Base-by-base conservation (phyloP, 2,888 invertebrate species). In the Carterocephalus palaemon region DNA sequence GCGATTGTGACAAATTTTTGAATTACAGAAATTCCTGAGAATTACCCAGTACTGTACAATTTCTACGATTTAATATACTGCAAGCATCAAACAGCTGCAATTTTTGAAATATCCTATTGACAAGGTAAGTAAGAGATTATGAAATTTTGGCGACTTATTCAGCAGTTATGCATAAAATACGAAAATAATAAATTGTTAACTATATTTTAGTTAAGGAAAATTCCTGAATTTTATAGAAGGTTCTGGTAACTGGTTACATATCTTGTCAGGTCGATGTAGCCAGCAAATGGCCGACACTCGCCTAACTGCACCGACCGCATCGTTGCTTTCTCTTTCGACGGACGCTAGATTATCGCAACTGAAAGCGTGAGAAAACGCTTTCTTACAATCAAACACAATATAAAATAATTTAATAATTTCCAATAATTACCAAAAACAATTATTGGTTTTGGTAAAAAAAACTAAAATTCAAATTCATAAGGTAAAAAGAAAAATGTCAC, bases 251-350 rank as follows among this genome's bases (percentile, higher is more conserved):
- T 57, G 53, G 57, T 46, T 52, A 54, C 38, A 48, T 46, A 43
- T 29, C 39, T 22, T 16, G 23, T 23, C 16, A 48, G 54, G 48
- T 33, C 45, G 47, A 39, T 50, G 56, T 64, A 63, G 76, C 71
- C 64, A 63, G 76, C 71, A 78, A 81, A 83, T 84, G 81, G 83
- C 82, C 74, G 83, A 77, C 81, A 62, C 43, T 46, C 39, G 40
- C 9, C 53, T 57, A 56, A 58, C 56, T 67, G 66, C 65, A 64
- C 46, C 51, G 56, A 45, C 54, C 52, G 51, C 56, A 43, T 54
- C 52, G 59, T 53, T 70, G 75, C 84, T 83, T 85, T 85, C 84
- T 79, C 82, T 75, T 63, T 65, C 64, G 52, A 52, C 50, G 46
- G 52, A 52, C 50, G 46, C 42, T 46, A 32, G 26, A 46, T 28